Conservation (phyloP, 2,888 invertebrate species). For the Spodoptera littoralis region DNA sequence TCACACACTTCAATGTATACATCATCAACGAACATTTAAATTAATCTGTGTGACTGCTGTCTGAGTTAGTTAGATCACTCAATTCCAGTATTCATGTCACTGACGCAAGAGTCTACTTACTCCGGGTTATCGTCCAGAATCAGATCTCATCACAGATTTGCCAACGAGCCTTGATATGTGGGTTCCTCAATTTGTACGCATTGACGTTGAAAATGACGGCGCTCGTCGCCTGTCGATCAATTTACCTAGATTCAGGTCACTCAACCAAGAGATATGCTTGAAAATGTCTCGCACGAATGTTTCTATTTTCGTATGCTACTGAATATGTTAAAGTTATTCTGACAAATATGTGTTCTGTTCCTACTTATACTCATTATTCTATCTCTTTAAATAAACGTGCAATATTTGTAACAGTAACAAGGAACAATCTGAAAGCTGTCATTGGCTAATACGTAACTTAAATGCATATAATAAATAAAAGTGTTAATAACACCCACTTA, state of each 20-base stretch:
- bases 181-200: conserved; percentile 83
- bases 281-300: conserved; percentile 8
- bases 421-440: neutral
- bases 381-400: too few species aligned
- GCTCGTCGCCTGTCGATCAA: conserved; percentile 76
- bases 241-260: conserved; percentile 81
- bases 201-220: conserved; percentile 73
- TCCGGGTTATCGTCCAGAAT: conserved; percentile 68
- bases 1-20: conserved; percentile 34
- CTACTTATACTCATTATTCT: too few species aligned
- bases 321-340: conserved; percentile 2
- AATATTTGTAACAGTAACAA: too few species aligned
- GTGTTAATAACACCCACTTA: neutral
- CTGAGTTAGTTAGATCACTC: conserved; percentile 41
- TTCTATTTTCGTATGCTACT: conserved; percentile 18
- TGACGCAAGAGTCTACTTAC: conserved; percentile 54
- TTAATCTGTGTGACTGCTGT: conserved; percentile 49
- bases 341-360: too few species aligned
- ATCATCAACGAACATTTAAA: conserved; percentile 39
- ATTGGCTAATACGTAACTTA: neutral
- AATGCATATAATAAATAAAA: conserved; percentile 9
- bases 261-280: conserved; percentile 62
- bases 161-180: conserved; percentile 78
- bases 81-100: conserved; percentile 53
- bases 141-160: conserved; percentile 80